Evolutionary conservation across 1,140 invertebrate genomes (phyloP).

Genomic region (Hycleus cichorii): DNA sequence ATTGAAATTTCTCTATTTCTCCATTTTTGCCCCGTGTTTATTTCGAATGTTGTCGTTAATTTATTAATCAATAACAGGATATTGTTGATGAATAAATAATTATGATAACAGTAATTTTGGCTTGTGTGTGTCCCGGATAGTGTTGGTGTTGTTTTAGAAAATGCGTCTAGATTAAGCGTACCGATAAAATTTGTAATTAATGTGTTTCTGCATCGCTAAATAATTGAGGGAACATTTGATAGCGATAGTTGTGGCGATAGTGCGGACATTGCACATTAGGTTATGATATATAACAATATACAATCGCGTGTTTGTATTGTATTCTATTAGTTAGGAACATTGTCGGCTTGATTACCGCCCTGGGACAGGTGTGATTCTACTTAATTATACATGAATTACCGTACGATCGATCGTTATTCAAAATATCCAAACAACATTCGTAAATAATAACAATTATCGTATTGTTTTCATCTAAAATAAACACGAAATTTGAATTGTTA

Average conservation of each 20-base stretch:
- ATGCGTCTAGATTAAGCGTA: conserved; percentile 18
- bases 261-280: conserved; percentile 32
- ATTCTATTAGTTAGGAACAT: conserved; percentile 28
- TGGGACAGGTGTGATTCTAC: conserved; percentile 31
- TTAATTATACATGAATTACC: conserved; percentile 27
- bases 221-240: conserved; percentile 29
- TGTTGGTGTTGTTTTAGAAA: conserved; percentile 15
- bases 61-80: conserved; percentile 14
- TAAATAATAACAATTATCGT: neutral
- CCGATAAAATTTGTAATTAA: conserved; percentile 23
- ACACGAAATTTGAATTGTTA: neutral
- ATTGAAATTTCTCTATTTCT: too few species aligned
- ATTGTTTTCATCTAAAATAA: neutral
- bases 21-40: too few species aligned
- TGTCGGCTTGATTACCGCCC: conserved; percentile 27
- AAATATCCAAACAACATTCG: neutral
- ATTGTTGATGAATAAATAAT: conserved; percentile 19
- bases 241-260: conserved; percentile 31
- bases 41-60: neutral
- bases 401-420: conserved; percentile 19
- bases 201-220: conserved; percentile 27
- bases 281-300: conserved; percentile 31
- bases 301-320: conserved; percentile 31
- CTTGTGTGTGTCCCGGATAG: neutral
- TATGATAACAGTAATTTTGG: conserved; percentile 12